These are phyloP conservation scores for Psilanteris sp. DNA, from an alignment of 1,140 invertebrate genomes.

Conservation along the genomic window DNA sequence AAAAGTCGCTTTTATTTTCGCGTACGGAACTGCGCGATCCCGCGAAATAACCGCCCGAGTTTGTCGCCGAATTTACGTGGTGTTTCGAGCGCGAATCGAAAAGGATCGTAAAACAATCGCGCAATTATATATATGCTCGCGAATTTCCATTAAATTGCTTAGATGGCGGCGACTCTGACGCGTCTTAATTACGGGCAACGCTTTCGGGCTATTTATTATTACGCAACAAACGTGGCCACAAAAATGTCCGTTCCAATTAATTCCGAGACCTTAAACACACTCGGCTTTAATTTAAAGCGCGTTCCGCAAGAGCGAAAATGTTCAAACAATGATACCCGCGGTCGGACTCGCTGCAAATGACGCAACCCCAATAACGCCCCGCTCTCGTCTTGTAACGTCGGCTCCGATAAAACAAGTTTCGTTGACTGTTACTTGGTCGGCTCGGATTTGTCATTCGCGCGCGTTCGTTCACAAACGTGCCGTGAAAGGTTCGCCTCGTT, in stretches of 20 bases:
- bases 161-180: no score
- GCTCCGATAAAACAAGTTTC: slow-evolving; percentile 21
- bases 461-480: slow-evolving; percentile 21
- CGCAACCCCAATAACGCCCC: slow-evolving; percentile 5
- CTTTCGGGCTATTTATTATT: slow-evolving; percentile 11
- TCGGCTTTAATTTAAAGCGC: slow-evolving; percentile 36
- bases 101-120: no score
- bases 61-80: no score
- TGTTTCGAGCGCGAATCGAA: no score
- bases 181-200: slow-evolving; percentile 13
- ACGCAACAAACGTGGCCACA: slow-evolving; percentile 37
- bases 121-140: neutral
- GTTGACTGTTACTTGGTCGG: slow-evolving; percentile 29
- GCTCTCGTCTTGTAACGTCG: slow-evolving; percentile 30
- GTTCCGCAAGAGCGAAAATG: slow-evolving; percentile 21
- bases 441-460: slow-evolving; percentile 31
- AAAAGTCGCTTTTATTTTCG: no score
- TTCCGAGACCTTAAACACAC: slow-evolving; percentile 15
- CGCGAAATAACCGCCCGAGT: no score
- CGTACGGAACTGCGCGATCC: no score
- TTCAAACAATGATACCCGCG: slow-evolving; percentile 26
- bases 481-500: slow-evolving; percentile 17
- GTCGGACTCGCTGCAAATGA: slow-evolving; percentile 32
- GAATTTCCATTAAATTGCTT: neutral
- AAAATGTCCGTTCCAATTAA: slow-evolving; percentile 43